Evolutionary conservation across 2,113 vertebrate genomes (phyloP).

Genomic region (Pongo abelii): DNA sequence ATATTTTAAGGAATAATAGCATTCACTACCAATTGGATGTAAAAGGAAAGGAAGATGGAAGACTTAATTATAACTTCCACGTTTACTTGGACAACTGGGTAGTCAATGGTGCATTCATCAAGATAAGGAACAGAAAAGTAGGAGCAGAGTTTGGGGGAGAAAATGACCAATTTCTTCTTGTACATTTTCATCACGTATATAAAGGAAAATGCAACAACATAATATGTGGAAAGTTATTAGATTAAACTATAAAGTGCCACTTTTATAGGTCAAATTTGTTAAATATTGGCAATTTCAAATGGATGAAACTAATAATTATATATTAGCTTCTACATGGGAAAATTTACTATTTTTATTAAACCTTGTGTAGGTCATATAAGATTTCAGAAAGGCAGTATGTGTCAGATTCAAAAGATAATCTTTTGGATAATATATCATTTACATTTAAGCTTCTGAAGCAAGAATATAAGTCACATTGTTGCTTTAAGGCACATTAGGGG

Average conservation of each 20-base stretch:
- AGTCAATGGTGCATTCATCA: constrained; percentile 9
- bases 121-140: background rate
- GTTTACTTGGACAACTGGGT: constrained; percentile 2
- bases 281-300: constrained; percentile 52
- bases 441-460: constrained; percentile 68
- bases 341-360: constrained; percentile 74
- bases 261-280: constrained; percentile 62
- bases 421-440: constrained; percentile 67
- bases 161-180: constrained; percentile 13
- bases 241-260: constrained; percentile 11
- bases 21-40: background rate
- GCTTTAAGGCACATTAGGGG: constrained; percentile 72
- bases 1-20: constrained; percentile 1
- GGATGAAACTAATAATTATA: constrained; percentile 52
- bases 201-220: constrained; percentile 39
- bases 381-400: constrained; percentile 72
- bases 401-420: constrained; percentile 70
- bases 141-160: background rate
- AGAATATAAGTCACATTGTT: constrained; percentile 71
- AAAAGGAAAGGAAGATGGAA: constrained; percentile 25
- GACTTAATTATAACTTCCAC: constrained; percentile 4
- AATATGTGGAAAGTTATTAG: constrained; percentile 50
- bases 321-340: constrained; percentile 51
- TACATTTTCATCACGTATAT: constrained; percentile 34
- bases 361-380: constrained; percentile 52